These are phyloP conservation scores for Eupeodes corollae DNA, from an alignment of 1,140 invertebrate species.

Conservation along the genomic window DNA sequence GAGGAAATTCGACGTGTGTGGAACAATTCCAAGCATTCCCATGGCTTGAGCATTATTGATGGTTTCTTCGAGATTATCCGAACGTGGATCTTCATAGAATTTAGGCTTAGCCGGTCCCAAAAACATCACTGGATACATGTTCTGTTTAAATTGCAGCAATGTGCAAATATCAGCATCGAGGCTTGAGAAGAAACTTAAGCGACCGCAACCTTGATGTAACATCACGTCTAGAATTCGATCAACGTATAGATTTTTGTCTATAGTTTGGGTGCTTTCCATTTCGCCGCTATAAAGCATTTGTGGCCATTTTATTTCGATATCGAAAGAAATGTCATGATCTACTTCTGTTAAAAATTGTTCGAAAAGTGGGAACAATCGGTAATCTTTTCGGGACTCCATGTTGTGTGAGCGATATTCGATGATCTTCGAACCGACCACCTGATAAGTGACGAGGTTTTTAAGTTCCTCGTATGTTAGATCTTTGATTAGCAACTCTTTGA, in stretches of 20 bases:
- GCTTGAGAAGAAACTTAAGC: conserved; percentile 81
- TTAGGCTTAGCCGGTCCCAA: conserved; percentile 79
- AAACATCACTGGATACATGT: conserved; percentile 88
- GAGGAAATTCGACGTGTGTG: conserved; percentile 80
- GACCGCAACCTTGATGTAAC: conserved; percentile 57
- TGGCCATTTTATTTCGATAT: conserved; percentile 93
- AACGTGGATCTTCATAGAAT: conserved; percentile 70
- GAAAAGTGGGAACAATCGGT: conserved; percentile 83
- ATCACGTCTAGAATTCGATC: conserved; percentile 69
- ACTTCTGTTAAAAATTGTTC: conserved; percentile 62
- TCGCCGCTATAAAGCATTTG: conserved; percentile 69
- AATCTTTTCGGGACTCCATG: no score
- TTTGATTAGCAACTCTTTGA: no score
- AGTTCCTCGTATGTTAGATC: no score
- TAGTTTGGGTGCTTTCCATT: conserved; percentile 73
- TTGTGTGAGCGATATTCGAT: no score
- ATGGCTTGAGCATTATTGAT: conserved; percentile 67
- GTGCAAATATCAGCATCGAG: conserved; percentile 91
- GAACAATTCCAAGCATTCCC: conserved; percentile 78
- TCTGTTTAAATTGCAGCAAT: conserved; percentile 85
- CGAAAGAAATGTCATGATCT: conserved; percentile 71
- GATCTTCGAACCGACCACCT: no score
- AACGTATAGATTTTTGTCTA: conserved; percentile 82
- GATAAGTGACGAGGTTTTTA: no score
- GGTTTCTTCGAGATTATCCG: conserved; percentile 64